Evolutionary conservation across 2,888 invertebrate species (phyloP), one percentile per base, ranked within the genome.

Genomic region (Malachius bipustulatus): DNA sequence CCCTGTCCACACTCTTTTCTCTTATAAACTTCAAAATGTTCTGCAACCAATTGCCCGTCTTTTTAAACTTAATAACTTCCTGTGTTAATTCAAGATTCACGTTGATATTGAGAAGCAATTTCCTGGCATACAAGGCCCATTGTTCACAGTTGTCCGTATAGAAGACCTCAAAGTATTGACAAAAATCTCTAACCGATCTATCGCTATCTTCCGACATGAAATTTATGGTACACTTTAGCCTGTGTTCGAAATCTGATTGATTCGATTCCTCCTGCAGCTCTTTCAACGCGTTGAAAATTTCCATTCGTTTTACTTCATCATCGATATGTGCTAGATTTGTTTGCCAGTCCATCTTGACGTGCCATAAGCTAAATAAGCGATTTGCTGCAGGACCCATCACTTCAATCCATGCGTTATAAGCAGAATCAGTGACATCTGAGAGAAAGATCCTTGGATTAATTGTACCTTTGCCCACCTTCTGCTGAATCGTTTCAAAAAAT

Each of bases 121-220:
- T 28, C 34, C 40, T 38, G 33, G 30, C 30, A 19, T 36, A 41
- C 33, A 38, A 40, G 3, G 39, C 39, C 38, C 38, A 40, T 32
- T 26, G 24, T 11, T 40, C 16, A 16, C 11, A 2, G 15, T 31
- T 28, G 26, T 35, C 35, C 9, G 14, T 9, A 26, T 40, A 40
- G 6, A 14, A 37, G n/a, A 19, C 35, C 4, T 2, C 26, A 35
- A 37, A 37, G 16, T 40, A 40, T 12, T 35, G 14, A 26, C 11
- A 32, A 37, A 40, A 39, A 15, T 29, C 6, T 2, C 16, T 33
- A 6, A 36, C n/a, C n/a, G n/a, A n/a, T n/a, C n/a, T 39, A 19
- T 39, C 39, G n/a, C 34, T 29, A 34, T 40, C 37, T 33, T 8
- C 12, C 12, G 9, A 8, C 9, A 40, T 19, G n/a, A 35, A 13